Evolutionary conservation across 2,888 invertebrate species (phyloP).

Genomic region (Lasioglossum marginatum): DNA sequence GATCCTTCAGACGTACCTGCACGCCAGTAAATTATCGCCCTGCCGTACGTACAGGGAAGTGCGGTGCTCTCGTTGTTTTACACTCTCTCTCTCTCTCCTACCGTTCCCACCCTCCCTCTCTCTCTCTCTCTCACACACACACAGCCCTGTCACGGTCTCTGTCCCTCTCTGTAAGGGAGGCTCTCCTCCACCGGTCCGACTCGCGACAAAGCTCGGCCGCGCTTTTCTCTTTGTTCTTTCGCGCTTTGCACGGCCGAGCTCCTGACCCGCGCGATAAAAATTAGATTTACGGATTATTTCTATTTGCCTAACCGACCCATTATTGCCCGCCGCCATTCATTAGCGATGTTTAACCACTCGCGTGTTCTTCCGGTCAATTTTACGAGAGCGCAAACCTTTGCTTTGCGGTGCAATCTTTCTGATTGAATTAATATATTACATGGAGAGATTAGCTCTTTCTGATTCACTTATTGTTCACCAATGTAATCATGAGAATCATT

Average conservation of each 20-base stretch:
- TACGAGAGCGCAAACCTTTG: no score
- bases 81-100: conserved; percentile 51
- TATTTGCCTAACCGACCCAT: neutral
- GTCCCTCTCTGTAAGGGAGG: neutral
- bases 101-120: neutral
- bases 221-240: conserved; percentile 53
- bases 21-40: conserved; percentile 62
- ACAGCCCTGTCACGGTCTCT: neutral
- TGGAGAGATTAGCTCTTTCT: no score
- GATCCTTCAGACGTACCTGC: conserved; percentile 72
- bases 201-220: conserved; percentile 21
- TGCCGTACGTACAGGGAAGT: conserved; percentile 51
- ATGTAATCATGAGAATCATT: no score
- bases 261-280: conserved; percentile 43
- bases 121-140: neutral
- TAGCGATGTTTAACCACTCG: neutral
- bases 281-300: conserved; percentile 58
- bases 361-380: neutral
- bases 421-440: no score
- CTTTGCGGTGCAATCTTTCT: no score
- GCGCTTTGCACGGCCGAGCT: conserved; percentile 18
- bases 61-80: conserved; percentile 50
- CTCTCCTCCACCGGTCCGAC: conserved; percentile 4
- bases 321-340: neutral
- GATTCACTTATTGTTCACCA: no score